These are phyloP conservation scores for Polydrusus tereticollis DNA, from an alignment of 2,888 invertebrate species.

Conservation along the genomic window DNA sequence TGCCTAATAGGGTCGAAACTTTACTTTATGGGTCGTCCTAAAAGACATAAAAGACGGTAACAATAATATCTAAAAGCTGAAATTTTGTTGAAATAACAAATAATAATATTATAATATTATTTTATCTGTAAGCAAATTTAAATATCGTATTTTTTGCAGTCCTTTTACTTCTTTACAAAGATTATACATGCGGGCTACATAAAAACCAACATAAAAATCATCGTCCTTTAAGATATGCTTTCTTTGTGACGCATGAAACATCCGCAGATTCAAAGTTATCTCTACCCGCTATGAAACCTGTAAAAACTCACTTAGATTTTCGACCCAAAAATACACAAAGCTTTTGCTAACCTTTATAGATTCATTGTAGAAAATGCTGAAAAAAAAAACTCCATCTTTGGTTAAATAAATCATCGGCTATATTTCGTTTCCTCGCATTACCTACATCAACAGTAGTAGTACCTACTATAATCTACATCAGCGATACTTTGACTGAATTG, in stretches of 20 bases:
- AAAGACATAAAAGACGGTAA: no score
- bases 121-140: no score
- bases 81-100: no score
- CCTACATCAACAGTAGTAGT: no score
- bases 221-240: conserved; percentile 47
- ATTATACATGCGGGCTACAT: neutral
- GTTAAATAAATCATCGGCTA: neutral
- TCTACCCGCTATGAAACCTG: conserved; percentile 53
- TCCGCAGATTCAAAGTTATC: conserved; percentile 48
- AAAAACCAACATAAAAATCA: conserved; percentile 18
- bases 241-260: conserved; percentile 55
- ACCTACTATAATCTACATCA: no score
- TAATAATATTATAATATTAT: no score
- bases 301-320: conserved; percentile 56
- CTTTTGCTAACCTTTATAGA: neutral
- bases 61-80: no score
- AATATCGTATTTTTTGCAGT: no score
- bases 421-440: no score
- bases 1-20: no score
- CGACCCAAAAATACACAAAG: conserved; percentile 54
- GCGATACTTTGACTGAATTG: no score
- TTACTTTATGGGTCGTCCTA: no score
- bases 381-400: neutral
- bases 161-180: neutral
- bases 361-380: neutral